A percentile compares a stretch with the other conserved stretches of the same genome.
Conservation (phyloP, 35 echinoderm and acorn worm genomes). For the Strongylocentrotus purpuratus region DNA sequence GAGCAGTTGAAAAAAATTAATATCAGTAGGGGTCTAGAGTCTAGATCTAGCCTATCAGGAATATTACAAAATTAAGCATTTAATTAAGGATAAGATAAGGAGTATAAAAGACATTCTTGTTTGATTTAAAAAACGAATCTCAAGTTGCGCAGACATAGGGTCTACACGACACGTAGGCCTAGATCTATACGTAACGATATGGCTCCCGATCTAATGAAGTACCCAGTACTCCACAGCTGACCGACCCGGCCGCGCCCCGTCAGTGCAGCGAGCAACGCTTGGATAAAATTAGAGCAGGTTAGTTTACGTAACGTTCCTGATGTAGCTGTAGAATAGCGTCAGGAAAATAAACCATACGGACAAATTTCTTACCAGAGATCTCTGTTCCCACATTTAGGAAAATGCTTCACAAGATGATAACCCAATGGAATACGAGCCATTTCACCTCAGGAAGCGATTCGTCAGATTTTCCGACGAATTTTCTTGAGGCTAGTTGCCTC, state of each 20-base stretch:
- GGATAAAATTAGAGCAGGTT: not conserved
- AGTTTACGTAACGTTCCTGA: not conserved
- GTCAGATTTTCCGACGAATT: not conserved
- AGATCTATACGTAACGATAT: no score
- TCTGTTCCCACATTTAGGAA: slow-evolving; percentile 22
- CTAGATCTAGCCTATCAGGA: no score
- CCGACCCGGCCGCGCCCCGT: not conserved
- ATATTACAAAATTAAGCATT: no score
- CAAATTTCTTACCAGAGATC: not conserved
- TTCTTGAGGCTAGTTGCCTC: not conserved
- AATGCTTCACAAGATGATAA: not conserved
- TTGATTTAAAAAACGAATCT: no score
- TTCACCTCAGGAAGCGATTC: not conserved
- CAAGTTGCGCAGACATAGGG: no score
- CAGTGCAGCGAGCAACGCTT: not conserved
- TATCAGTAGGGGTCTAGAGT: no score
- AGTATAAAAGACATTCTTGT: no score
- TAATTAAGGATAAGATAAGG: no score
- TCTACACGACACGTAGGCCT: no score
- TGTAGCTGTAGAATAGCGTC: not conserved
- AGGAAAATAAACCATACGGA: not conserved
- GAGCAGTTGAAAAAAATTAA: no score
- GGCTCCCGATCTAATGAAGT: no score
- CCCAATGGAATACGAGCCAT: slow-evolving; percentile 16
- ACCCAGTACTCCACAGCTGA: no score